Base-by-base conservation (phyloP, 1,140 invertebrate species). In the Dysdera silvatica region DNA sequence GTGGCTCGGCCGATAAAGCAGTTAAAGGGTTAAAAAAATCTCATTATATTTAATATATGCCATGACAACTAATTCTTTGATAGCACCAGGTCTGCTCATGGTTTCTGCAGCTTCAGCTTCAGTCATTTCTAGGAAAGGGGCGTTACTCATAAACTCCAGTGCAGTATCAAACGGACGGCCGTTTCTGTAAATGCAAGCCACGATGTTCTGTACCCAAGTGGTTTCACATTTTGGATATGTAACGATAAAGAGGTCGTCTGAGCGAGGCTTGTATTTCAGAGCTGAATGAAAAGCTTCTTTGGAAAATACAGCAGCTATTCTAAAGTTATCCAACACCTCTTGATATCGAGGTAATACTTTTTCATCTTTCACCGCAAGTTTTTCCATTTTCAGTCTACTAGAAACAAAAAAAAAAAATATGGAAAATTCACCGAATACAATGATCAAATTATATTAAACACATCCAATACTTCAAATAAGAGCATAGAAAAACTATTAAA, bases 181-280 rank as follows among this genome's bases (percentile, higher is more conserved):
- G 4, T 48, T 23, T 5, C 20, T 32, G 6, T 48, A 62, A 8
- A 62, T 62, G 18, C 35, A 37, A 0, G 4, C 33, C 7, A 53
- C 26, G 18, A 68, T n/a, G n/a, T n/a, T n/a, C n/a, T n/a, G n/a
- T n/a, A n/a, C n/a, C n/a, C n/a, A n/a, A 1, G 67, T 68, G 4
- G 67, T 68, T 16, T 64, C 67, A 31, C 62, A 65, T 20, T 68
- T 68, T 4, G 67, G 63, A 43, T 61, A 68, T n/a, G 67, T 68
- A 4, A 61, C 58, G 12, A 68, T 40, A 37, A 66, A 66, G 28
- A 68, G 10, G 7, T 68, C 67, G 20, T 62, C 67, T 3, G 24
- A 4, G 7, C 49, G 48, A 3, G 63, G 63, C 12, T 45, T 53
- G 45, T 59, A 65, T 3, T 23, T 14, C 0, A 51, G 3, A 12